A percentile compares a stretch with the other conserved stretches of the same genome.
Evolutionary conservation across 2,888 invertebrate genomes (phyloP).

Genomic region (Bombylius discolor): DNA sequence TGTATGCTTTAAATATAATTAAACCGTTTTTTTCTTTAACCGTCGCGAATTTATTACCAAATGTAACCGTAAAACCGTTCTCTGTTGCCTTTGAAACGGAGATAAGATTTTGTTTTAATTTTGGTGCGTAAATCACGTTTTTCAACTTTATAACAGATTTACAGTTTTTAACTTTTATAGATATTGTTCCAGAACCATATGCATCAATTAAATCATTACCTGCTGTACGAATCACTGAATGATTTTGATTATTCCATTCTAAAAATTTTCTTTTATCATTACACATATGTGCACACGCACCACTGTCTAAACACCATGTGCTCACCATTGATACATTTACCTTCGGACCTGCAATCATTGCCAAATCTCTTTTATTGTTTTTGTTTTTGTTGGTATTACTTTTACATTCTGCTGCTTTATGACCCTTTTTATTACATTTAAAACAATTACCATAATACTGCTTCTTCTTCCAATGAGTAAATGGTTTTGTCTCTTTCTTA

Average conservation of each 20-base stretch:
- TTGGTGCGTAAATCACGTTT: constrained; percentile 1
- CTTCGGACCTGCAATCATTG: not conserved
- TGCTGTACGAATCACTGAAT: constrained; percentile 2
- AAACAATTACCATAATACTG: constrained; percentile 2
- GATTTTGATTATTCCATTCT: not conserved
- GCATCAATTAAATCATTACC: not conserved
- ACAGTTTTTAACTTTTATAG: not conserved
- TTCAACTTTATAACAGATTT: not conserved
- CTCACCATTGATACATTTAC: not conserved
- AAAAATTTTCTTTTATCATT: constrained; percentile 2
- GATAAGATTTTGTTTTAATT: constrained; percentile 2
- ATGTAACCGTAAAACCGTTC: not conserved
- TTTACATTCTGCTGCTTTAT: constrained; percentile 3
- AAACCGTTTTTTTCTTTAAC: not conserved
- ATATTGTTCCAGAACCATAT: not conserved
- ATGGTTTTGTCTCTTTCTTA: not conserved
- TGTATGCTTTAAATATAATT: not conserved
- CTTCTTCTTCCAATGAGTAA: not conserved
- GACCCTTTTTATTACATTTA: constrained; percentile 1
- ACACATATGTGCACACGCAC: constrained; percentile 6
- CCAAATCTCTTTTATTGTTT: not conserved
- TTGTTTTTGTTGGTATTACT: not conserved
- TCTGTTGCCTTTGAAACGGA: constrained; percentile 3
- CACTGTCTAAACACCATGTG: constrained; percentile 8
- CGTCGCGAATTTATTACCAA: not conserved